Evolutionary conservation across 2,888 invertebrate species (phyloP).

Genomic region (Glyphotaelius pellucidus): DNA sequence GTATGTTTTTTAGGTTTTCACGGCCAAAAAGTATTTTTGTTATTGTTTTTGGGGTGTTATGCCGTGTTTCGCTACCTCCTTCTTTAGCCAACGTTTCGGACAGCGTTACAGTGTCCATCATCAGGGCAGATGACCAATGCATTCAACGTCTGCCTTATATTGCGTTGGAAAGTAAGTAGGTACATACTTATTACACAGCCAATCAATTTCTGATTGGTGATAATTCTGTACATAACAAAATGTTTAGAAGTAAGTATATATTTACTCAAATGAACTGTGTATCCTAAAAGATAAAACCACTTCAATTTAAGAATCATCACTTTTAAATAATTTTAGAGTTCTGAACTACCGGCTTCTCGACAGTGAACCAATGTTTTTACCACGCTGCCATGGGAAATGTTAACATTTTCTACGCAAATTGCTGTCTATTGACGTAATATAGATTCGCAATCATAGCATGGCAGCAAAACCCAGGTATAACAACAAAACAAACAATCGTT

Average conservation of each 20-base stretch:
- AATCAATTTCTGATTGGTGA: too few relatives aligned
- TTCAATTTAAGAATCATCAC: not conserved
- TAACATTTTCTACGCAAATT: not conserved
- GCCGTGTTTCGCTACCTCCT: too few relatives aligned
- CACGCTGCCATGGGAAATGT: not conserved
- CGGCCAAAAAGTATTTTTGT: too few relatives aligned
- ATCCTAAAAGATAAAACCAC: not conserved
- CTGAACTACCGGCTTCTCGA: not conserved
- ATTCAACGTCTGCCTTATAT: not conserved
- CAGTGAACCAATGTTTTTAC: not conserved
- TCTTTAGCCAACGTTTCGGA: too few relatives aligned
- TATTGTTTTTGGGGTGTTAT: too few relatives aligned
- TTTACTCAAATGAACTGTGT: not conserved
- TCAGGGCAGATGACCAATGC: too few relatives aligned
- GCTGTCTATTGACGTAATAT: not conserved
- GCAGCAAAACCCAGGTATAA: not conserved
- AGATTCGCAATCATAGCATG: not conserved
- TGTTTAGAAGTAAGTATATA: too few relatives aligned
- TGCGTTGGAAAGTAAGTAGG: not conserved
- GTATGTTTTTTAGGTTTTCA: too few relatives aligned
- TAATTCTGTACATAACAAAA: too few relatives aligned
- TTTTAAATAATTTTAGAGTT: not conserved
- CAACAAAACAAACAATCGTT: not conserved
- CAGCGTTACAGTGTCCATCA: too few relatives aligned
- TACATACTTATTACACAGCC: too few relatives aligned